These are phyloP conservation scores for Plebejus melissa DNA, from an alignment of 2,888 invertebrate genomes.

Conservation along the genomic window DNA sequence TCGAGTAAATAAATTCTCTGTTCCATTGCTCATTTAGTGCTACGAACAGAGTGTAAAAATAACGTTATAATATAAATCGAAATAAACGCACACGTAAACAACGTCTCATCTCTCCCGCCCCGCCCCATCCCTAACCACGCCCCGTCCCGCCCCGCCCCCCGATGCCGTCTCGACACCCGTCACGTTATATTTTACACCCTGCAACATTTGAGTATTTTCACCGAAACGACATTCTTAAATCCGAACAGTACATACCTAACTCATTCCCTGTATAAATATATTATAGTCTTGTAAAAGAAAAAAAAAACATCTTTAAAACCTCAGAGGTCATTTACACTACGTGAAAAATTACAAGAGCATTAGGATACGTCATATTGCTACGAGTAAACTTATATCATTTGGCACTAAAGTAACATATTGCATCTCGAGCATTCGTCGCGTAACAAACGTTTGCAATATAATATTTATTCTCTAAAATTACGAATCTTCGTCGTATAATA, in stretches of 20 bases:
- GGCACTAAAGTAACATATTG: slow-evolving; percentile 80
- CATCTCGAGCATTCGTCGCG: slow-evolving; percentile 74
- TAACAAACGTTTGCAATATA: slow-evolving; percentile 51
- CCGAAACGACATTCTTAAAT: slow-evolving; percentile 72
- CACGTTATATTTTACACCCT: slow-evolving; percentile 68
- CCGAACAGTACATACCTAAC: slow-evolving; percentile 75
- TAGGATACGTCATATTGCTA: slow-evolving; percentile 77
- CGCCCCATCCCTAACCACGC: no score
- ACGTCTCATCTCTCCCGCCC: slow-evolving; percentile 32
- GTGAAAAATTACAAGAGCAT: slow-evolving; percentile 76
- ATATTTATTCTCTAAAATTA: slow-evolving; percentile 47
- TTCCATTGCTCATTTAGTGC: slow-evolving; percentile 77
- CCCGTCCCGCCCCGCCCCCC: slow-evolving; percentile 19
- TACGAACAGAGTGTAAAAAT: slow-evolving; percentile 73
- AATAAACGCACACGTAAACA: slow-evolving; percentile 37
- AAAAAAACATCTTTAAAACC: slow-evolving; percentile 76
- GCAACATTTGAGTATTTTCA: slow-evolving; percentile 72
- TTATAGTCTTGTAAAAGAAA: slow-evolving; percentile 78
- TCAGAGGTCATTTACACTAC: slow-evolving; percentile 77
- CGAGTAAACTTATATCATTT: slow-evolving; percentile 79
- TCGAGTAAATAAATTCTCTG: slow-evolving; percentile 79
- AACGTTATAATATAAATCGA: slow-evolving; percentile 42
- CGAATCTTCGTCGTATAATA: slow-evolving; percentile 55
- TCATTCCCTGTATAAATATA: slow-evolving; percentile 78
- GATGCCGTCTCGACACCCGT: slow-evolving; percentile 33